These are phyloP conservation scores for Pararge aegeria DNA, from an alignment of 1,140 invertebrate genomes.

Conservation along the genomic window DNA sequence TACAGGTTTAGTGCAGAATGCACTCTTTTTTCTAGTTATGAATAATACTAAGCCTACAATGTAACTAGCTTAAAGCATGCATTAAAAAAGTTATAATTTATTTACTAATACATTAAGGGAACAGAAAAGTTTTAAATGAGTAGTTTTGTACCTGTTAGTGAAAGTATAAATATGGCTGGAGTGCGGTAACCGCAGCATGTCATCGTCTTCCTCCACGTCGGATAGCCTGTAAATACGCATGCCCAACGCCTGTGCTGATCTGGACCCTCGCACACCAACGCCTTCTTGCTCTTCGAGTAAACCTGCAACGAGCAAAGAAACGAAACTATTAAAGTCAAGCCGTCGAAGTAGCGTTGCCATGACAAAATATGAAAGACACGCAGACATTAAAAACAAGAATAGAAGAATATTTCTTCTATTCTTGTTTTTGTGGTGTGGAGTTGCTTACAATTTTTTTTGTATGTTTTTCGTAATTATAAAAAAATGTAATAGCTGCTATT, in stretches of 20 bases:
- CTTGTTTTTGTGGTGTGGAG: no score
- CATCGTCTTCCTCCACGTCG: constrained; percentile 94
- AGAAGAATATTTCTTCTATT: no score
- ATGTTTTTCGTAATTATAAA: no score
- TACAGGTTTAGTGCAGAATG: not conserved
- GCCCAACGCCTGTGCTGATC: constrained; percentile 89
- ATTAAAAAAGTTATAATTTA: no score
- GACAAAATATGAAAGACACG: no score
- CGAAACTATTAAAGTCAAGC: not conserved
- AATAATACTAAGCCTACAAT: not conserved
- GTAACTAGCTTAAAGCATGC: not conserved
- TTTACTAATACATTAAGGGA: no score
- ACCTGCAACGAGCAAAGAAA: constrained; percentile 69
- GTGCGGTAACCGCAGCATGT: constrained; percentile 87
- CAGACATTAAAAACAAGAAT: no score
- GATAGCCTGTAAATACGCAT: constrained; percentile 88
- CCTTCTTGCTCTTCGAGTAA: constrained; percentile 94
- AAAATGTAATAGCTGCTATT: no score
- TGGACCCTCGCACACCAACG: constrained; percentile 92
- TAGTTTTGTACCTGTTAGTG: constrained; percentile 84
- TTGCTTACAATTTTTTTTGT: no score
- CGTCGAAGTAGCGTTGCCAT: no score
- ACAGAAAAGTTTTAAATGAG: no score
- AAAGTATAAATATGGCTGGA: constrained; percentile 91
- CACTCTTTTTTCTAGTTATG: not conserved